Evolutionary conservation across 2,797 vertebrate species (phyloP).

Genomic region (Pipistrellus kuhlii): DNA sequence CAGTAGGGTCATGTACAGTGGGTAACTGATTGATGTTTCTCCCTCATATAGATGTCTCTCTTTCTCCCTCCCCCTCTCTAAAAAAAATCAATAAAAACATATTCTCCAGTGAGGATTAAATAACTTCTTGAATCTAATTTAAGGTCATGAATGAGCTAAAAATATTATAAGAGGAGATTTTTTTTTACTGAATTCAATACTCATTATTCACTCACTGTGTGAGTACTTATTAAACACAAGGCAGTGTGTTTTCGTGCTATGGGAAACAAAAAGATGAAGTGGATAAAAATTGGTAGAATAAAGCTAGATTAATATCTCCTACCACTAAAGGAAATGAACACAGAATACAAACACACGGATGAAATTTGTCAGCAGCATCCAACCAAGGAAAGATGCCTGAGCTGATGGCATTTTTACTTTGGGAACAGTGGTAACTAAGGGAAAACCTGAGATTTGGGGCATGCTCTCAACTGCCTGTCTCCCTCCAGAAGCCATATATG

Average conservation of each 20-base stretch:
- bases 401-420: not conserved
- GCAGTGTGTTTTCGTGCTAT: not conserved
- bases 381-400: constrained; percentile 6
- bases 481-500: not conserved
- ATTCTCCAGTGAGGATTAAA: not conserved
- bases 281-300: constrained; percentile 29
- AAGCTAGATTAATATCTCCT: constrained; percentile 56
- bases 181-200: constrained; percentile 55
- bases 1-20: not conserved
- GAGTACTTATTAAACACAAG: not conserved
- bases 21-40: not conserved
- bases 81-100: not conserved
- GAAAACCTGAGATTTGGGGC: not conserved
- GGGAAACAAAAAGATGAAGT: constrained; percentile 34
- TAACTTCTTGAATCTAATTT: constrained; percentile 12
- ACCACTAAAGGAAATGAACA: constrained; percentile 58
- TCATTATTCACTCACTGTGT: constrained; percentile 15
- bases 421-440: not conserved
- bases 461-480: not conserved
- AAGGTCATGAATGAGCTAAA: constrained; percentile 29
- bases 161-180: constrained; percentile 22
- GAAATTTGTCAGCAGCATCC: constrained; percentile 2
- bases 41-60: not conserved
- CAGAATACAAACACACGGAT: constrained; percentile 20
- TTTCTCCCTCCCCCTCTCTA: not conserved